Base-by-base conservation (phyloP, 2,797 vertebrate species). In the Sorex maritimensis region DNA sequence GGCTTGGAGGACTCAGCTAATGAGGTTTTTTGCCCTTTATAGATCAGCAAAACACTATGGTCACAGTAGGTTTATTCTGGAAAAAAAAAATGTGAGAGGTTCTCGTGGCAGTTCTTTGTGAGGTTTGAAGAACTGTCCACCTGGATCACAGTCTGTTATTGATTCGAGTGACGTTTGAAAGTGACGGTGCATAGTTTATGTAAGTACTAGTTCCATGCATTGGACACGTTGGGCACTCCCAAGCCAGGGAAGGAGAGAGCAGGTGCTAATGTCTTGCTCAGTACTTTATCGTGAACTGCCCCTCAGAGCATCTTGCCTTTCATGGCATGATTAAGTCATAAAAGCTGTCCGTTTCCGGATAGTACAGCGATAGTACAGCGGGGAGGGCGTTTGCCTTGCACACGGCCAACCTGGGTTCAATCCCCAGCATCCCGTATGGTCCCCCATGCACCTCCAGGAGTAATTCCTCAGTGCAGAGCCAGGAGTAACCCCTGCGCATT, bases 41-140 rank as follows among this genome's bases (percentile, higher is more conserved):
- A 52, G 17, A 41, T 67, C 68, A 65, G n/a, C 38, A 90, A 88
- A 90, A 46, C 10, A 21, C 80, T 87, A 69, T 63, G 24, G 15
- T 86, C 63, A 84, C 74, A 41, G 1, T 67, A 67, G 46, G 52
- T 93, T 81, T 89, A 44, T 91, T 28, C 24, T 72, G 67, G 34
- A 34, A 34, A 81, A 87, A 87, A 69, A 90, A 95, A 69, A 28
- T 30, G n/a, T 46, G 65, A 80, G 61, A 30, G 63, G 52, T 24
- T 82, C 85, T 94, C 61, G 28, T 79, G 65, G 63, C 38, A 26
- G 23, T 38, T 75, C 52, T 58, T 23, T 61, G 30, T 79, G 55
- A 23, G 44, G 55, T 23, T 6, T 75, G 81, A 68, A 93, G 86
- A 92, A 88, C 85, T 83, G 28, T 94, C 44, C 52, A 1, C 44